Evolutionary conservation across 2,797 vertebrate species (phyloP), one percentile per base, ranked within the genome.

Genomic region (Oophaga sylvatica): DNA sequence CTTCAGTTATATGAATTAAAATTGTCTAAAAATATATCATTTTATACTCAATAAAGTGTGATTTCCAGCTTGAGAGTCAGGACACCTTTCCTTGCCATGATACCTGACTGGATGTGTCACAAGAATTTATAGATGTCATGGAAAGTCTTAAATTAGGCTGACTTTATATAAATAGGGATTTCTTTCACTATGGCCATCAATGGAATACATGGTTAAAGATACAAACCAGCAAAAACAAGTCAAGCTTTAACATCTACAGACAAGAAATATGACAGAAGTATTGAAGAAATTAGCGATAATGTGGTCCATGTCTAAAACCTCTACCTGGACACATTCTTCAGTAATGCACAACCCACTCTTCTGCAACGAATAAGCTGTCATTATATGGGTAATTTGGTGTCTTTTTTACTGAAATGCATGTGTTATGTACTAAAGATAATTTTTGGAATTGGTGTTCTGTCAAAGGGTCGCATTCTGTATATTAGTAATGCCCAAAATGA

Each of bases 11-110:
- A 35, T 59, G 77, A 60, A 77, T 77, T 57, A 77, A 77, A 26
- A 53, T 7, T 26, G 59, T 78, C n/a, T 78, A 78, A 57, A 59
- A 78, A 59, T 78, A 57, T 78, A 78, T 78, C 53, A 78, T 56
- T 78, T n/a, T 60, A 79, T 31, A 16, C 75, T 56, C 75, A 77
- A 11, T 56, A 77, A 60, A 60, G n/a, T 60, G 56, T 60, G 56
- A 79, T 60, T 60, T 35, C 77, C 56, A 59, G 26, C 35, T 60
- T 10, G 77, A 9, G 53, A 53, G 77, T 35, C 29, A 31, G 26
- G 26, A 79, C 56, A 79, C 56, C 16, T 59, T 60, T 59, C 16
- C 9, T 1, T 60, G 56, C 56, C 4, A 26, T 26, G 0, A 29
- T 77, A 77, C 75, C 48, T 26, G 48, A 13, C 26, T 35, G 17